These are phyloP conservation scores for Aricia artaxerxes DNA, from an alignment of 2,888 invertebrate genomes.

Conservation along the genomic window DNA sequence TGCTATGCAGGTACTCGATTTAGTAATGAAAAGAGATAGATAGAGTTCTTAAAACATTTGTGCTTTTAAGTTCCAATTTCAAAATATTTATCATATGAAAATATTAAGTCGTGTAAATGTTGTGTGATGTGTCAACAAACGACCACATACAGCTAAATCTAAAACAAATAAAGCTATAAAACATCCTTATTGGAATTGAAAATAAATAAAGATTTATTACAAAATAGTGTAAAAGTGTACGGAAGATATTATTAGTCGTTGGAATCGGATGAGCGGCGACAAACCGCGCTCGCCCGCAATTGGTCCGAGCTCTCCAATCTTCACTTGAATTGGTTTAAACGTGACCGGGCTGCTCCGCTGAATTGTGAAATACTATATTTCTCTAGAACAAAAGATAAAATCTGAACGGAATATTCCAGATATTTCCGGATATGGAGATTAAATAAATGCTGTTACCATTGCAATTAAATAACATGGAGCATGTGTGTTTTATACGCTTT, in stretches of 20 bases:
- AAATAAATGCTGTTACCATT: not conserved
- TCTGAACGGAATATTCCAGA: conserved; percentile 20
- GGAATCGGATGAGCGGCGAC: conserved; percentile 17
- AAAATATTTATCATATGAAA: no score
- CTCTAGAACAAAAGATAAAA: conserved; percentile 22
- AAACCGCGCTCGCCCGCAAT: conserved; percentile 1
- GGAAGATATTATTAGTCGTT: conserved; percentile 23
- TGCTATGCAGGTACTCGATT: no score
- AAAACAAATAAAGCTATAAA: not conserved
- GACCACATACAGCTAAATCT: not conserved
- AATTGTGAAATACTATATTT: conserved; percentile 23
- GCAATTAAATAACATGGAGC: not conserved
- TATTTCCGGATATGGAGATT: not conserved
- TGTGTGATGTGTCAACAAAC: not conserved
- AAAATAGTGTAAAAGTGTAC: not conserved
- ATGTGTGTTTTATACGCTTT: not conserved
- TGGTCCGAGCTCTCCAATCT: conserved; percentile 18
- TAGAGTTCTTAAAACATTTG: no score
- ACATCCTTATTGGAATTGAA: not conserved
- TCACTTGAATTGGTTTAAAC: conserved; percentile 23
- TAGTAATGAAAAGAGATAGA: no score
- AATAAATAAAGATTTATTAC: conserved; percentile 1
- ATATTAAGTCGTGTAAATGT: no score
- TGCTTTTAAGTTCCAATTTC: no score
- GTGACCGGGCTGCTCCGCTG: conserved; percentile 6